These are phyloP conservation scores for Sebastes hopkinsi DNA, from an alignment of 2,797 vertebrate species.

Conservation along the genomic window DNA sequence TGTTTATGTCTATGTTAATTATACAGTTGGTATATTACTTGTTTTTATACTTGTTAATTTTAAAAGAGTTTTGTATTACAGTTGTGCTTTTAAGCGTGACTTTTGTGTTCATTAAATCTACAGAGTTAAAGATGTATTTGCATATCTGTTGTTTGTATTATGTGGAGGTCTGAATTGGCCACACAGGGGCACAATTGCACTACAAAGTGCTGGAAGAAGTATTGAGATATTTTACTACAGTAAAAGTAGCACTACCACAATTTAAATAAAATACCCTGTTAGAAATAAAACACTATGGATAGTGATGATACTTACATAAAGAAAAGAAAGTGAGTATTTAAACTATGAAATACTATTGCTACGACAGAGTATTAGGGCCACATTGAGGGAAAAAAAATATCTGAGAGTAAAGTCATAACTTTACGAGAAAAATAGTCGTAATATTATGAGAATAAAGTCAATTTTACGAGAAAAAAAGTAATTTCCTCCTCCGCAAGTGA, in stretches of 20 bases:
- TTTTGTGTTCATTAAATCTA: conserved; percentile 12
- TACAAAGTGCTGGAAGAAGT: neutral
- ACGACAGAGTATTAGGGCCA: no score
- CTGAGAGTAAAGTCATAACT: no score
- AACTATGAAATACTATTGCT: no score
- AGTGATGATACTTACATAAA: no score
- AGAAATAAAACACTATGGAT: neutral
- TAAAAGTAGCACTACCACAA: neutral
- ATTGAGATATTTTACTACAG: neutral
- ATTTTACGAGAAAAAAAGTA: no score
- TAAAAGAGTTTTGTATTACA: neutral
- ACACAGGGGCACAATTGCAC: neutral
- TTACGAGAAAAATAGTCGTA: no score
- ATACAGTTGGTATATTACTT: neutral
- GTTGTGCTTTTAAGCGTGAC: neutral
- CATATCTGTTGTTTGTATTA: neutral
- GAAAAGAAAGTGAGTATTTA: no score
- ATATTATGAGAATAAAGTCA: no score
- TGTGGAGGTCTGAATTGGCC: neutral
- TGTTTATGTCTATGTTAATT: neutral
- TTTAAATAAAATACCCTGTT: neutral
- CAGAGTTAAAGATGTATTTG: neutral
- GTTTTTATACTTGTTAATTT: neutral
- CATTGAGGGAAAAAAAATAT: no score
- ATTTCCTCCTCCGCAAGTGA: no score